Evolutionary conservation across 2,113 vertebrate genomes (phyloP).

Genomic region (Tachysurus fulvidraco): DNA sequence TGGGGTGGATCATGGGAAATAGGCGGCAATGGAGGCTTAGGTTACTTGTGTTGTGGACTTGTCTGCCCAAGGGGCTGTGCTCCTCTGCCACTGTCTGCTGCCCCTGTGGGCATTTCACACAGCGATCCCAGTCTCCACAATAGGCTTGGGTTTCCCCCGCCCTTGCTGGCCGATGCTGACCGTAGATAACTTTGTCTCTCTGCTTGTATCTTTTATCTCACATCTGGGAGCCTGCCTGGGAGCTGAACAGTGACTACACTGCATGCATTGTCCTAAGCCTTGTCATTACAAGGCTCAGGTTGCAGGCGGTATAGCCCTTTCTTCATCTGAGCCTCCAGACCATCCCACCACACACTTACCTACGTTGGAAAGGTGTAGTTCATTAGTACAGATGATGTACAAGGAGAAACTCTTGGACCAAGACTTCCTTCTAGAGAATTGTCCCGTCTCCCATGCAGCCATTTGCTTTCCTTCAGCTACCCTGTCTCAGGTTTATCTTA

Average conservation of each 20-base stretch:
- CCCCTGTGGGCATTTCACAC: slow-evolving; percentile 55
- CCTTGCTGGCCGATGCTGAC: slow-evolving; percentile 56
- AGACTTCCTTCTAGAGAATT: background rate
- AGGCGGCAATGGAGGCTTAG: slow-evolving; percentile 44
- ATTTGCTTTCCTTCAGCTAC: background rate
- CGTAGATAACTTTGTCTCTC: slow-evolving; percentile 69
- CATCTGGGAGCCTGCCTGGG: slow-evolving; percentile 63
- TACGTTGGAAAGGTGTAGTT: background rate
- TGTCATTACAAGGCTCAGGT: slow-evolving; percentile 62
- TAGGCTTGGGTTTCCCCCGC: slow-evolving; percentile 62
- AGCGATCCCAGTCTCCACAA: slow-evolving; percentile 50
- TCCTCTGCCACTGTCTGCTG: slow-evolving; percentile 52
- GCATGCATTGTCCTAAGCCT: slow-evolving; percentile 56
- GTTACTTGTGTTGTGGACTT: slow-evolving; percentile 56
- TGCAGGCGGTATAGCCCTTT: slow-evolving; percentile 53
- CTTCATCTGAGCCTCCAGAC: slow-evolving; percentile 25
- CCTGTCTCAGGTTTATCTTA: slow-evolving; percentile 1
- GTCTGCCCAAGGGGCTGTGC: slow-evolving; percentile 52
- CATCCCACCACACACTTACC: background rate
- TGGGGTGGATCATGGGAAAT: slow-evolving; percentile 58
- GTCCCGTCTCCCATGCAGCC: background rate
- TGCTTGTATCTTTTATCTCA: slow-evolving; percentile 69
- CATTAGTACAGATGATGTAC: background rate
- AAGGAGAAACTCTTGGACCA: background rate
- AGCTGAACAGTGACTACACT: slow-evolving; percentile 61